phyloP scores from a whole-genome alignment of 2,113 vertebrate genomes.

The Ibidorhyncha struthersii region DNA sequence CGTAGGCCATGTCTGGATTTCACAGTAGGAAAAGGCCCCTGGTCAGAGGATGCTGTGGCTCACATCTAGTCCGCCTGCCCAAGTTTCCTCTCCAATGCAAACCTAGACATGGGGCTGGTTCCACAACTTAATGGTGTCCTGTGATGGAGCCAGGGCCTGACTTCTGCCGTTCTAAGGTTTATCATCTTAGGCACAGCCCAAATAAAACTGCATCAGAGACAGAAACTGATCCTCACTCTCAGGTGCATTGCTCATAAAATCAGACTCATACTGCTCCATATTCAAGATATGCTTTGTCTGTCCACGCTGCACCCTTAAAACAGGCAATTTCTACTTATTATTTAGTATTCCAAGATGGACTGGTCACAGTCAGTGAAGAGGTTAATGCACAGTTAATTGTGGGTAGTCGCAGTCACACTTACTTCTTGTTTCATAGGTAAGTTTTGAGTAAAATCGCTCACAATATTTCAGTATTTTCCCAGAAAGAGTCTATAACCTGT shows the following conservation, averaged over 20 bases:
- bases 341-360: background rate
- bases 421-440: background rate
- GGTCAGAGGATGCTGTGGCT: background rate
- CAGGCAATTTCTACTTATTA: background rate
- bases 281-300: background rate
- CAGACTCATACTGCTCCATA: background rate
- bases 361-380: background rate
- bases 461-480: background rate
- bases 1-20: background rate
- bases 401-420: background rate
- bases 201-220: background rate
- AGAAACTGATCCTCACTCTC: background rate
- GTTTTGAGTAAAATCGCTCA: background rate
- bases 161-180: background rate
- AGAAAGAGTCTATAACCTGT: background rate
- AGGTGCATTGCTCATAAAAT: background rate
- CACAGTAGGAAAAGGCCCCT: background rate
- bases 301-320: background rate
- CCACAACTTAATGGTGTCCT: fast-evolving
- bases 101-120: background rate
- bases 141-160: background rate
- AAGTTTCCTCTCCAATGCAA: background rate
- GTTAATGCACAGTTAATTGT: background rate
- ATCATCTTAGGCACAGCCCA: background rate
- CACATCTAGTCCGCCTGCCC: background rate